A percentile compares a stretch with the other conserved stretches of the same genome.
Evolutionary conservation across 2,888 invertebrate genomes (phyloP).

Genomic region (Oxycera nigricornis): DNA sequence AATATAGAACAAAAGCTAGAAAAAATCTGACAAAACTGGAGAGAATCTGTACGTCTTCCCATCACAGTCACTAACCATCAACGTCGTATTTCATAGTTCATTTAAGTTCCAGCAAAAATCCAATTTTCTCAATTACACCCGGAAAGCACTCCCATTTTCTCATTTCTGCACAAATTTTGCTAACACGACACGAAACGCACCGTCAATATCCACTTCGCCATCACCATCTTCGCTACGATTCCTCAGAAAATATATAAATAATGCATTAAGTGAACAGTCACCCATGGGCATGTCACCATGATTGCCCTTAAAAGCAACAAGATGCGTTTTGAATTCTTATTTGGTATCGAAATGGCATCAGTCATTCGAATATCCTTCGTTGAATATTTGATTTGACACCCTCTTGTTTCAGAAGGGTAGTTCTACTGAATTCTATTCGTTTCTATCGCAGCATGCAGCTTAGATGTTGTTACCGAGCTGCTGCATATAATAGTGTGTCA

Average conservation of each 20-base stretch:
- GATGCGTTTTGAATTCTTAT: conserved; percentile 33
- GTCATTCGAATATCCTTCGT: conserved; percentile 29
- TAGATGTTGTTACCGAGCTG: neutral
- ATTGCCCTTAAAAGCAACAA: conserved; percentile 8
- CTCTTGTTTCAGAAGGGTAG: neutral
- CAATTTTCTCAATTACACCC: neutral
- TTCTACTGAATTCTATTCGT: neutral
- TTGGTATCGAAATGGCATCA: conserved; percentile 29
- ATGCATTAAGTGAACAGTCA: conserved; percentile 5
- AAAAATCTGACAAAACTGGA: neutral
- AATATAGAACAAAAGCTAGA: too few relatives aligned
- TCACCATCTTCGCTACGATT: neutral
- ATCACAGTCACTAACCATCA: neutral
- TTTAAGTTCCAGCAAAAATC: neutral
- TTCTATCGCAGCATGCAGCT: neutral
- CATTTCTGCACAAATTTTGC: neutral
- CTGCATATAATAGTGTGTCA: neutral
- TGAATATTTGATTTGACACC: conserved; percentile 37
- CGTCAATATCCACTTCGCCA: too few relatives aligned
- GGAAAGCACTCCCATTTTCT: neutral
- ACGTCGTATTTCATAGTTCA: neutral
- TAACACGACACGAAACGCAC: neutral
- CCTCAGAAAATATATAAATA: neutral
- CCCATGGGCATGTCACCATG: conserved; percentile 3
- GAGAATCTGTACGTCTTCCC: neutral